phyloP scores from a whole-genome alignment of 2,888 invertebrate species.

The Parnassius smintheus region DNA sequence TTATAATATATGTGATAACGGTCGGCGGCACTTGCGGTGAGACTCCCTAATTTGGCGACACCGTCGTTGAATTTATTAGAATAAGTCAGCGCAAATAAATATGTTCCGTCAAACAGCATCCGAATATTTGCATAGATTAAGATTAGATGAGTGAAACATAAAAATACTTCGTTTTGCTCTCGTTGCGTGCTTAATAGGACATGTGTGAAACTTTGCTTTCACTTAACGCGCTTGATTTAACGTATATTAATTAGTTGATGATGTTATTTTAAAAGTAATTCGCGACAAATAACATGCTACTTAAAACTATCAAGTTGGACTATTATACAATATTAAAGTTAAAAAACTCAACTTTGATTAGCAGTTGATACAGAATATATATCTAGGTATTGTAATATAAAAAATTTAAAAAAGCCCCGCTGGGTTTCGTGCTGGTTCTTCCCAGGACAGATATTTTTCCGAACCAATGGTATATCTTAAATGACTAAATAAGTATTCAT shows the following conservation, averaged over 20 bases:
- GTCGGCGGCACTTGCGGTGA: constrained; percentile 44
- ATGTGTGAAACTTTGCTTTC: constrained; percentile 69
- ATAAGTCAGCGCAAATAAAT: constrained; percentile 33
- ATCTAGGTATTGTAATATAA: too few species aligned
- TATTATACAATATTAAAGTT: neutral
- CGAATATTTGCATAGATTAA: constrained; percentile 22
- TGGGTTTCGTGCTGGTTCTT: too few species aligned
- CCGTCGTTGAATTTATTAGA: constrained; percentile 44
- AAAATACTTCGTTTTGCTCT: constrained; percentile 45
- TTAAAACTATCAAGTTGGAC: neutral
- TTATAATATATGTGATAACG: constrained; percentile 70
- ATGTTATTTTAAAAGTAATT: constrained; percentile 36
- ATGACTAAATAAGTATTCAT: too few species aligned
- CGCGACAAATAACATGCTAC: neutral
- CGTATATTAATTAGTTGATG: constrained; percentile 62
- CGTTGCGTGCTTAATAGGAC: constrained; percentile 47
- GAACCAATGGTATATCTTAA: too few species aligned
- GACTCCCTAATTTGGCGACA: constrained; percentile 37
- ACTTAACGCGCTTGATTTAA: constrained; percentile 60
- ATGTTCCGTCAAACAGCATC: constrained; percentile 31
- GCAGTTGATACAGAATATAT: too few species aligned
- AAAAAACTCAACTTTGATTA: too few species aligned
- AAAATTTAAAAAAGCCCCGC: too few species aligned
- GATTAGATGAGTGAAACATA: constrained; percentile 43
- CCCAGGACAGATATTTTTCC: too few species aligned